Evolutionary conservation across 1,140 invertebrate species (phyloP), one percentile per base, ranked within the genome.

Genomic region (Reticulitermes speratus): DNA sequence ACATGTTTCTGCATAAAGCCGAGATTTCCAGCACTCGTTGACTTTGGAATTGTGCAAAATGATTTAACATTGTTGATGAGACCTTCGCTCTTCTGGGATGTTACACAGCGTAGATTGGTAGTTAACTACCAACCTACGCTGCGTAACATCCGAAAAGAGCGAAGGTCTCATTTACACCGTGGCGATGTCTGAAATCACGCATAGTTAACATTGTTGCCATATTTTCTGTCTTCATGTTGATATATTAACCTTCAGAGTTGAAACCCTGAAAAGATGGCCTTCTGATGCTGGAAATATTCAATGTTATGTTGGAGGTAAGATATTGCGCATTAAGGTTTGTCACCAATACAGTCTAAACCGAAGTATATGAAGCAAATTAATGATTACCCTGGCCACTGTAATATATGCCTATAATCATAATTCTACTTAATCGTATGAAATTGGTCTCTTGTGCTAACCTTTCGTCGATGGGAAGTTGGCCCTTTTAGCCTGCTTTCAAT

Each of bases 251-350:
- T 75, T 75, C 65, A 75, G 65, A n/a, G 65, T 30, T 75, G 65
- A 75, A 75, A 75, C 65, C 65, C 25, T 75, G 65, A 25, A 75
- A 75, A 75, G 65, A 75, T 30, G 65, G 65, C 65, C 65, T 75
- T 75, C 65, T 75, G 8, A 30, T 75, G 65, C 65, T 75, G 65
- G 65, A 75, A n/a, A 1, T 75, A 75, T 16, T 55, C 65, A 75
- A 75, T 75, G 65, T 75, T 75, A 14, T 30, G 25, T 25, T 75
- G 65, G 3, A 75, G 25, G 3, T 75, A 30, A 9, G 65, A 75
- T 75, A 75, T 30, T 75, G 65, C 65, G 65, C 65, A 75, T n/a
- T 75, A 75, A 6, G 65, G 3, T 30, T 75, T 75, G 25, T 30
- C 65, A 75, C n/a, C 2, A 75, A 75, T 75, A 75, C 65, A 75